Evolutionary conservation across 2,113 vertebrate species (phyloP), one percentile per base, ranked within the genome.

Genomic region (Connochaetes taurinus): DNA sequence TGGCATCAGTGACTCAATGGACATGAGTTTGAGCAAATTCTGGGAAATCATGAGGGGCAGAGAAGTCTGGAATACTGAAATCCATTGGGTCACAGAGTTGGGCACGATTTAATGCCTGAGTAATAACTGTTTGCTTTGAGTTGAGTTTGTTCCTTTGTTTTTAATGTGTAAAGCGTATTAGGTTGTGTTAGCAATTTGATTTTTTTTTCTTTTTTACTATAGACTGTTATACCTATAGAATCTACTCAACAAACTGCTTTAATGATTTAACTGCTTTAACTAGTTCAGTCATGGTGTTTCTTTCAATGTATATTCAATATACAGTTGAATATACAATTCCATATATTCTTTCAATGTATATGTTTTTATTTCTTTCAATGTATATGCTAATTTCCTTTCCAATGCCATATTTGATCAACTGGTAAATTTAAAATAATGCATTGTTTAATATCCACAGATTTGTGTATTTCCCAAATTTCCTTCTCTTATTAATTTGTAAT

Each of bases 21-120:
- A 43, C 23, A 43, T 76, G 36, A 76, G 2, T 76, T 76, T 43
- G 36, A 43, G 23, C 36, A 76, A 14, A 76, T 14, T 76, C 36
- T 43, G 21, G 71, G 71, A 76, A 43, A 76, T 43, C 0, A 0
- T 43, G 23, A 76, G 23, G 71, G 36, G 27, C 2, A 76, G 36
- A 6, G 36, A 76, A 76, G 12, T 43, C 71, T 43, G 36, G 21
- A 25, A 27, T 76, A 25, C 6, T 43, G 6, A 23, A 27, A 23
- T 23, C 36, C 11, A 7, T 27, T 1, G 71, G 1, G 71, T 43
- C 36, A 74, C n/a, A 76, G 40, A 43, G 71, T 27, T 43, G 23
- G 36, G 40, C 10, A 76, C 0, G 0, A 43, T 25, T 43, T 43
- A 76, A 9, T 76, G 12, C 21, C 11, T 43, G 6, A 43, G 29